A percentile compares a stretch with the other conserved stretches of the same genome.
Evolutionary conservation across 1,140 invertebrate genomes (phyloP).

Genomic region (Platyscapa corneri): DNA sequence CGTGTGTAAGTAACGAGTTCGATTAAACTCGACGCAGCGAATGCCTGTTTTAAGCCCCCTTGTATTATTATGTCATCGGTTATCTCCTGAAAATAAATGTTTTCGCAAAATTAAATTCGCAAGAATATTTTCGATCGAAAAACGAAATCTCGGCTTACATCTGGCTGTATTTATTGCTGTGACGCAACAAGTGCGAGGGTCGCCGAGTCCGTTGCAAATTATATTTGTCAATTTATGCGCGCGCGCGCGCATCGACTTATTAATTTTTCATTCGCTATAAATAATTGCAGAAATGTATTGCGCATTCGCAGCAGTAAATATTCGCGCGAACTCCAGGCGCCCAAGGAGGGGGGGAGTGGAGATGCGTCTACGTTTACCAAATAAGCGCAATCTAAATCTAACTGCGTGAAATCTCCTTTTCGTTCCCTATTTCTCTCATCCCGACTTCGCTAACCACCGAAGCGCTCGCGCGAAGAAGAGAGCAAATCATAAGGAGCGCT

Average conservation of each 20-base stretch:
- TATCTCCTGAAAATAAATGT: background rate
- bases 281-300: background rate
- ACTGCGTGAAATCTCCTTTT: slow-evolving; percentile 1
- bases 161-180: too few species aligned
- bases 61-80: background rate
- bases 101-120: background rate
- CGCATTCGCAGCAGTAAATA: background rate
- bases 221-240: background rate
- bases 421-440: slow-evolving; percentile 20
- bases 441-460: background rate
- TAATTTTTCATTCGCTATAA: background rate
- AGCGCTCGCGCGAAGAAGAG: background rate
- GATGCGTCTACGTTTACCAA: slow-evolving; percentile 1
- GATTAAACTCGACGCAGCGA: background rate
- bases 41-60: background rate
- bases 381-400: slow-evolving; percentile 45
- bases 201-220: background rate
- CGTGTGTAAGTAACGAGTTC: background rate
- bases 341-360: background rate
- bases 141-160: background rate
- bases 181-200: too few species aligned
- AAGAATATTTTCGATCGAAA: background rate
- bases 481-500: background rate
- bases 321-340: background rate
- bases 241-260: background rate